phyloP scores from a whole-genome alignment of 2,113 vertebrate species.

The Erinaceus europaeus region DNA sequence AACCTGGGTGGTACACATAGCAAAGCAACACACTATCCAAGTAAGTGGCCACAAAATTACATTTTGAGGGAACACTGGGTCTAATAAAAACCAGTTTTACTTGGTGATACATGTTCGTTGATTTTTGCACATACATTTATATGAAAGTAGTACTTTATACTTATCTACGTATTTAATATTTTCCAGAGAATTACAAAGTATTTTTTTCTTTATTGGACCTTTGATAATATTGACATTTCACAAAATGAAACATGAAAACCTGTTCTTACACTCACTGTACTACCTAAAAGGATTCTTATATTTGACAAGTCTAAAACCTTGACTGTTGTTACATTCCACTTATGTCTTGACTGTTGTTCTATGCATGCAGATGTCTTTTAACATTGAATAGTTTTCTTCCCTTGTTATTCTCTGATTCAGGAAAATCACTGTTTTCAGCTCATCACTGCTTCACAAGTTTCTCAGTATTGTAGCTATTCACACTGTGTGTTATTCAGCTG shows the following conservation, averaged over 20 bases:
- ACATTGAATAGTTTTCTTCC: neutral
- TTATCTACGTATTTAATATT: neutral
- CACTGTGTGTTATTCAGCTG: neutral
- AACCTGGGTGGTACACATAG: too few species aligned
- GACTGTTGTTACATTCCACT: neutral
- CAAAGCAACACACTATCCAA: too few species aligned
- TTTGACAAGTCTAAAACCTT: too few species aligned
- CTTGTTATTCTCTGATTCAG: neutral
- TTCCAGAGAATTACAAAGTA: neutral
- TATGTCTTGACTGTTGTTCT: neutral
- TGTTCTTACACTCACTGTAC: neutral
- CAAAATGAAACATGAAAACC: neutral
- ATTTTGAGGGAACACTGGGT: neutral
- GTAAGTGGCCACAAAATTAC: too few species aligned
- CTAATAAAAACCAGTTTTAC: neutral
- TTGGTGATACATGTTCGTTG: neutral
- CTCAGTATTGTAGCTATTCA: neutral
- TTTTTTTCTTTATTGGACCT: neutral
- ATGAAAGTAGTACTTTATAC: neutral
- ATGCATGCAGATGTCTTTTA: neutral
- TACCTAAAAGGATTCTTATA: too few species aligned
- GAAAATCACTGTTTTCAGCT: neutral
- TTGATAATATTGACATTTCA: neutral
- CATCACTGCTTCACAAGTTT: neutral
- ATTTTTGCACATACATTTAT: neutral